phyloP scores from a whole-genome alignment of 2,888 invertebrate genomes.

The Drosophila glabriapex region DNA sequence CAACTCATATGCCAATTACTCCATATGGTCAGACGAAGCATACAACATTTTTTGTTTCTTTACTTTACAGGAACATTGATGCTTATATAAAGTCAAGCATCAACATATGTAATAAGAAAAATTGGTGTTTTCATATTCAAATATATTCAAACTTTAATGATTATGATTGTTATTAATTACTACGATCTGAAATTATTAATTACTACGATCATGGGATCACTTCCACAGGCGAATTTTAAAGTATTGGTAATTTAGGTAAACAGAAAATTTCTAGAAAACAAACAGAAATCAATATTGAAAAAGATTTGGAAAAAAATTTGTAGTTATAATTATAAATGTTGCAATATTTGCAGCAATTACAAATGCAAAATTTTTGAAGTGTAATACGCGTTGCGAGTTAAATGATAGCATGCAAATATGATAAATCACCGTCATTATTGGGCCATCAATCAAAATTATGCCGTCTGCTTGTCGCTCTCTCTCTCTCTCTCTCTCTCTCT shows the following conservation, averaged over 20 bases:
- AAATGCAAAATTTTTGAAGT: conserved; percentile 45
- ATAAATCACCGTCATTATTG: conserved; percentile 85
- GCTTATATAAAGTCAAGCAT: background rate
- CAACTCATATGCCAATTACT: conserved; percentile 17
- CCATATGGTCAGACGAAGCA: conserved; percentile 15
- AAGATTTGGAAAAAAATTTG: background rate
- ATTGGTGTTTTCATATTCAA: background rate
- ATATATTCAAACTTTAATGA: background rate
- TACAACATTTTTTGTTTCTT: background rate
- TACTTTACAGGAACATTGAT: background rate
- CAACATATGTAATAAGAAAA: background rate
- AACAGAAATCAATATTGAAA: too few relatives aligned
- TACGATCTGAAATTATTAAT: background rate
- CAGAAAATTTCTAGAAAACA: background rate
- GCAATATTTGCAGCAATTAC: conserved; percentile 15
- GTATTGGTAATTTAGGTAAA: background rate
- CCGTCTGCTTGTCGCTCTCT: conserved; percentile 39
- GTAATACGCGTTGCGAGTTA: conserved; percentile 26
- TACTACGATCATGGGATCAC: background rate
- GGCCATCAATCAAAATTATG: conserved; percentile 85
- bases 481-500: conserved; percentile 12
- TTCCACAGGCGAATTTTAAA: background rate
- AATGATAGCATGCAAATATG: conserved; percentile 81
- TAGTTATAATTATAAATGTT: background rate
- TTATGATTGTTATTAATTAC: background rate